Base-by-base conservation (phyloP, 1,140 invertebrate genomes). In the Procambarus clarkii region DNA sequence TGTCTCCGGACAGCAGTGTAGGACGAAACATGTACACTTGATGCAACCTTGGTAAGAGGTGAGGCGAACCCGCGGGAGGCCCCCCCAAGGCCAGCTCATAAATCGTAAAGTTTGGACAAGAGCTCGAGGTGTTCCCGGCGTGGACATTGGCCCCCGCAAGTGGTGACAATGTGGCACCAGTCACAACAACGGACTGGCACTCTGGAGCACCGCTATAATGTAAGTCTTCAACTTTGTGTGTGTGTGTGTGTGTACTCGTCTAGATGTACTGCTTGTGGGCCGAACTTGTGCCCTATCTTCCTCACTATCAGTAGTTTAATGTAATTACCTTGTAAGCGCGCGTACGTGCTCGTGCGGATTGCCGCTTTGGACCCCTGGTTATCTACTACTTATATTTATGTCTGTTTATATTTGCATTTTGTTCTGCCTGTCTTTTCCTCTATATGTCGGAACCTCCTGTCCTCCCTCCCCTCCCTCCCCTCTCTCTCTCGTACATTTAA, bases 171-270 rank as follows among this genome's bases (percentile, higher is more conserved):
- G 69, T 85, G 69, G 83, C 69, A 85, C 69, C n/a, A 45, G 18
- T n/a, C 83, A 8, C 83, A 69, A 18, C 83, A 85, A 46, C 60
- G 69, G 60, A 85, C 83, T 48, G 60, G 83, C 83, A 85, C 83
- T 46, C 45, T 85, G 64, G 83, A 85, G 64, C 82, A 85, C 34
- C 69, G 83, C 69, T 85, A 85, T 13, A 85, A 74, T 46, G 83
- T 85, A 85, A 85, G 83, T 85, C 3, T 64, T 21, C 60, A 64
- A 2, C 15, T 64, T 11, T n/a, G 4, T 7, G 4, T 18, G 11
- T 13, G 1, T 18, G 13, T 64, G 13, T 21, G 60, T 15, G 13
- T 64, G 13, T 34, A 34, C 34, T 34, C 34, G 34, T 34, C 34
- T 34, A 34, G 34, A 34, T 34, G 34, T 34, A 34, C 34, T 34